Conservation (phyloP, 2,797 vertebrate species). For the Platalea minor region DNA sequence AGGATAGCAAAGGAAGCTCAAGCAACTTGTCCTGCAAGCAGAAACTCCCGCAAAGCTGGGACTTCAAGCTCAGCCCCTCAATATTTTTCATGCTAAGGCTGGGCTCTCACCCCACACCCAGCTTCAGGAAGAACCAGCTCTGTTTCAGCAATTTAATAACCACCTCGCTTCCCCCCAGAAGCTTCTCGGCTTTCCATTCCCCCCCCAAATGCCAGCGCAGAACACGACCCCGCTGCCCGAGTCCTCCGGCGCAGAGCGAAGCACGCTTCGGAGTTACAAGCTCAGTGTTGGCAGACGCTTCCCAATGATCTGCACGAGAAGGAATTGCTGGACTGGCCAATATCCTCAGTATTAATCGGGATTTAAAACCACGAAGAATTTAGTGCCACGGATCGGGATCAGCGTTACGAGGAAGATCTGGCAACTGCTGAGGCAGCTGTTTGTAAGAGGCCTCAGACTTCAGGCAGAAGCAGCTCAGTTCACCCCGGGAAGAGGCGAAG, state of each 20-base stretch:
- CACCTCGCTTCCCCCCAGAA: neutral
- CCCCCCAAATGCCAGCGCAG: rapidly evolving
- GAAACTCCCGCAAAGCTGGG: neutral
- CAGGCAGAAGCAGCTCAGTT: neutral
- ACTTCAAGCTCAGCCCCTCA: neutral
- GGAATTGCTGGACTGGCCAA: neutral
- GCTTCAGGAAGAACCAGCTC: neutral
- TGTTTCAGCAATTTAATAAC: neutral
- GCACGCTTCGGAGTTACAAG: neutral
- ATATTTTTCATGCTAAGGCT: neutral
- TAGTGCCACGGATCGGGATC: neutral
- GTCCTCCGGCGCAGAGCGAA: rapidly evolving
- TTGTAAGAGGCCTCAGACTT: neutral
- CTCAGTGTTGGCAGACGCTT: neutral
- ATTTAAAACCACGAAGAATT: neutral
- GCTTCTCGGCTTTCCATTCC: neutral
- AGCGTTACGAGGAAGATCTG: neutral
- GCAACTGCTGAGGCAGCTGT: neutral
- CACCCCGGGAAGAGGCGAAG: neutral
- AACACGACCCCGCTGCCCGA: neutral
- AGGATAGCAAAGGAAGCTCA: neutral
- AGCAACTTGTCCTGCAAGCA: neutral
- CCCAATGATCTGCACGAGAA: neutral
- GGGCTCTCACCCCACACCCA: neutral
- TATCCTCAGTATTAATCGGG: neutral